Conservation (phyloP, 2,888 invertebrate genomes). For the Anthoptus insignis region DNA sequence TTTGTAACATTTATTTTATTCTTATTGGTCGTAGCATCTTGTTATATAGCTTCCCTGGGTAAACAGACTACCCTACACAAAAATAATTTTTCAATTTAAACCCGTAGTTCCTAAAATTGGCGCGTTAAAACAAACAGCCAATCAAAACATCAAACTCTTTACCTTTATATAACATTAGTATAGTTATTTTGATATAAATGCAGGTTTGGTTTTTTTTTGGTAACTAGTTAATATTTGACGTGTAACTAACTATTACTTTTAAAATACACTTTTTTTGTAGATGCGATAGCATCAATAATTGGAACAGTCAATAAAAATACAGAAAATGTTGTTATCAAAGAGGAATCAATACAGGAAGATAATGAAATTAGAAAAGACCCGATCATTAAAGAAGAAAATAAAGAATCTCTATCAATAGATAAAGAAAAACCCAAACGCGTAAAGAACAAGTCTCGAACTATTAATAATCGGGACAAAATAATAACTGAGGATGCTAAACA, state of each 20-base stretch:
- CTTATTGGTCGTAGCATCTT: no score
- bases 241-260: conserved; percentile 8
- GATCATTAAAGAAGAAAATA: background rate
- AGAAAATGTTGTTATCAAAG: conserved; percentile 12
- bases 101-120: no score
- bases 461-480: background rate
- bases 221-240: no score
- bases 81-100: no score
- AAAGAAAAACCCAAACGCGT: background rate
- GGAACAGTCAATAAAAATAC: conserved; percentile 59
- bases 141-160: no score
- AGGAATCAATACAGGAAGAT: conserved; percentile 26
- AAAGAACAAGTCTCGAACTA: background rate
- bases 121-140: no score
- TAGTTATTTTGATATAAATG: no score
- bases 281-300: conserved; percentile 79
- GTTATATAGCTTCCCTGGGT: no score
- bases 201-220: no score
- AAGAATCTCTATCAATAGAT: background rate
- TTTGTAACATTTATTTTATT: no score
- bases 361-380: conserved; percentile 6
- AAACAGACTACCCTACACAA: no score
- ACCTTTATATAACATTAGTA: no score
- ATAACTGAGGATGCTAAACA: conserved; percentile 17
- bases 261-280: conserved; percentile 50